Conservation (phyloP, 2,888 invertebrate species). For the Sinhomidia bicolor region DNA sequence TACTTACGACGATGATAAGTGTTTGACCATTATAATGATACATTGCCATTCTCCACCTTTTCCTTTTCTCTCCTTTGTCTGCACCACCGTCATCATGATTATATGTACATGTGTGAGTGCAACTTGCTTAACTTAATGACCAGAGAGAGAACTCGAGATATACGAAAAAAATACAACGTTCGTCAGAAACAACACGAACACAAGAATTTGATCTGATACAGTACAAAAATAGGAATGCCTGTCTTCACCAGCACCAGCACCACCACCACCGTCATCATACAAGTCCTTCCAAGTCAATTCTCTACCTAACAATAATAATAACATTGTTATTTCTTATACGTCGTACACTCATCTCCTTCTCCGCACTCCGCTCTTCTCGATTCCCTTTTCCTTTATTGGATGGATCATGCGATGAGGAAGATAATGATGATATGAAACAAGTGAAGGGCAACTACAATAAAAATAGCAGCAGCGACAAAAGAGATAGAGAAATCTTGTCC, state of each 20-base stretch:
- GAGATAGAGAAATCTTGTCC: not conserved
- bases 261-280: too few species aligned
- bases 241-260: too few species aligned
- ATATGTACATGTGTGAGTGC: too few species aligned
- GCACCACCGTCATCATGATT: too few species aligned
- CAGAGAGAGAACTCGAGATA: too few species aligned
- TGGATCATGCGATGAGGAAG: not conserved
- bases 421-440: conserved; percentile 4
- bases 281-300: too few species aligned
- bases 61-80: not conserved
- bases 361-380: not conserved
- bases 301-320: too few species aligned
- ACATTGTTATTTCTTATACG: not conserved
- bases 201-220: too few species aligned
- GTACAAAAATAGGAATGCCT: too few species aligned
- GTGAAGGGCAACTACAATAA: not conserved
- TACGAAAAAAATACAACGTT: too few species aligned
- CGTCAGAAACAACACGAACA: too few species aligned
- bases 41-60: not conserved
- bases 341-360: not conserved
- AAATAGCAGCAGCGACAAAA: not conserved
- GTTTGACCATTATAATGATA: not conserved
- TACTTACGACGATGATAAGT: not conserved
- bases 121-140: too few species aligned
- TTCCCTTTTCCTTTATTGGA: not conserved